Evolutionary conservation across 2,113 vertebrate species (phyloP).

Genomic region (Cavia aperea): DNA sequence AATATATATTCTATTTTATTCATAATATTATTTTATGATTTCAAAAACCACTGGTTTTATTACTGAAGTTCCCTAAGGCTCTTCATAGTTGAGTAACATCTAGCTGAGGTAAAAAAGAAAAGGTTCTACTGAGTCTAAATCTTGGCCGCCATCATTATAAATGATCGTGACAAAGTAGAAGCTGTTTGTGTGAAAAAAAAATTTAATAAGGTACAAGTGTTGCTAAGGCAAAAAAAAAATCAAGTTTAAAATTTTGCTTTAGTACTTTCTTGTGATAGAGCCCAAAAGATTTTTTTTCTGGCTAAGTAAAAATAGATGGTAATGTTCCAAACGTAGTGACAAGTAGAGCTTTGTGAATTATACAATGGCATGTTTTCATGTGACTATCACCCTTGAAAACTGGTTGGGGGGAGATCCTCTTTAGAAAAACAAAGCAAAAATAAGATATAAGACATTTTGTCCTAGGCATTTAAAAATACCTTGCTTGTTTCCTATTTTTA

Average conservation of each 20-base stretch:
- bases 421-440: not conserved
- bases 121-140: not conserved
- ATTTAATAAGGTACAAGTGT: not conserved
- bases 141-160: not conserved
- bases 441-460: slow-evolving; percentile 13
- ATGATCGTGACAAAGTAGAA: not conserved
- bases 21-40: not conserved
- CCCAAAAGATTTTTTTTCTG: not conserved
- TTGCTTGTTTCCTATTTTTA: slow-evolving; percentile 35
- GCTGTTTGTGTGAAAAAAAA: not conserved
- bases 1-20: not conserved
- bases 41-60: not conserved
- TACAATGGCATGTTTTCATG: slow-evolving; percentile 2
- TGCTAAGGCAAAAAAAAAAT: slow-evolving; percentile 27
- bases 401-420: not conserved
- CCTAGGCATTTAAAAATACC: slow-evolving; percentile 14
- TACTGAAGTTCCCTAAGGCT: not conserved
- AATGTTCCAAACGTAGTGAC: not conserved
- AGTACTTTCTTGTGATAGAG: slow-evolving; percentile 14
- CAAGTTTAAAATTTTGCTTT: slow-evolving; percentile 19
- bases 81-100: not conserved
- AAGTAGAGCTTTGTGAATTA: not conserved
- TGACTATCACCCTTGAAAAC: not conserved
- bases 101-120: not conserved
- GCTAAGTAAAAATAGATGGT: slow-evolving; percentile 19